These are phyloP conservation scores for Poeciliopsis occidentalis DNA, from an alignment of 2,113 vertebrate species.

Conservation along the genomic window DNA sequence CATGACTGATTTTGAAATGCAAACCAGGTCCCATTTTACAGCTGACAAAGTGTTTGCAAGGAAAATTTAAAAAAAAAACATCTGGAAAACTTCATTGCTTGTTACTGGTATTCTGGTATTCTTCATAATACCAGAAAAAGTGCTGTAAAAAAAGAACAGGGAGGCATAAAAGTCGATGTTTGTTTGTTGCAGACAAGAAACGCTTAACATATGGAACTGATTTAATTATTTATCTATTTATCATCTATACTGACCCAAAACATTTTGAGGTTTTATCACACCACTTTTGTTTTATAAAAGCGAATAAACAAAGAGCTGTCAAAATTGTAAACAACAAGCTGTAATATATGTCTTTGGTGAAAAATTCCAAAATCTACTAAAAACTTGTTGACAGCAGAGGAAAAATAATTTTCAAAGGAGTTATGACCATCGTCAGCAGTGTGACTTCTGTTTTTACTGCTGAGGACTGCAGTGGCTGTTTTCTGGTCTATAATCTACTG, in stretches of 20 bases:
- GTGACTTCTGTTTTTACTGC: slow-evolving; percentile 42
- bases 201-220: not conserved
- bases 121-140: not conserved
- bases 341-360: not conserved
- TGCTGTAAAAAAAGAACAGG: not conserved
- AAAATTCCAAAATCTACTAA: not conserved
- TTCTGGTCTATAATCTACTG: slow-evolving; percentile 60
- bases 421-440: slow-evolving; percentile 22
- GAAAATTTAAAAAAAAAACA: not conserved
- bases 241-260: not conserved
- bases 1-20: not conserved
- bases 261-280: not conserved
- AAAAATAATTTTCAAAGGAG: no score
- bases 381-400: no score
- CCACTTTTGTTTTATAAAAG: not conserved
- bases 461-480: slow-evolving; percentile 20
- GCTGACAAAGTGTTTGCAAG: not conserved
- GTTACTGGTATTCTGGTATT: not conserved
- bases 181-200: not conserved
- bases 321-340: not conserved
- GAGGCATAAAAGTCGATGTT: not conserved
- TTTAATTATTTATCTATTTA: not conserved
- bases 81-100: not conserved
- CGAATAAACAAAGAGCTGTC: not conserved
- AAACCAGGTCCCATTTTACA: not conserved